Evolutionary conservation across 2,797 vertebrate genomes (phyloP), one percentile per base, ranked within the genome.

Genomic region (Apogon talboti): DNA sequence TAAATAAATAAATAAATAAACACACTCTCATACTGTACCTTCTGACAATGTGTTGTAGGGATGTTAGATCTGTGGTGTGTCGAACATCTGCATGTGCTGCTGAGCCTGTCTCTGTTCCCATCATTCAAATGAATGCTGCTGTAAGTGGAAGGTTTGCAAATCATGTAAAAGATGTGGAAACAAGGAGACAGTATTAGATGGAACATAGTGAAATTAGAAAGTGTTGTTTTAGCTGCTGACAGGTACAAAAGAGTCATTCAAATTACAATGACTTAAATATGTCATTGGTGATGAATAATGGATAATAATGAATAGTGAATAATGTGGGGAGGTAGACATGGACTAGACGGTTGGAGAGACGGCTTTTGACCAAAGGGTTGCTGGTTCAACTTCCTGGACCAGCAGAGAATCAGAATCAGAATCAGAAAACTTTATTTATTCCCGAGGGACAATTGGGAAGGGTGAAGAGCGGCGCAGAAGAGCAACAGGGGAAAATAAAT

Each of bases 91-190:
- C 38, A 0, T 8, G 42, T 58, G 33, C 28, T 16, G 35, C 1
- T 40, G 24, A 3, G 53, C 1, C 9, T 21, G 1, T 41, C 37
- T 19, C 3, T 37, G 28, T 5, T 1, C 1, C 33, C 11, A 24
- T 54, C 24, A 13, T 19, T 76, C 46, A 55, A 11, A 19, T 14
- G 16, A 0, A 52, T 18, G 10, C 24, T 38, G n/a, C 0, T 58
- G 42, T 43, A 54, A 53, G 42, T 42, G 10, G 46, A 11, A 15
- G 15, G 12, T 85, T 77, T 75, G 48, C 64, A 76, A 84, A 72
- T 60, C 2, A 15, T 4, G 19, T 49, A 18, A 9, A 21, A 11
- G 1, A n/a, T 28, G 81, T 68, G 73, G 3, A 82, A 81, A 84
- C 41, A 11, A 63, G 52, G 14, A 43, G 0, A 64, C 8, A 8